Evolutionary conservation across 1,140 invertebrate genomes (phyloP).

Genomic region (Penaeus vannamei): DNA sequence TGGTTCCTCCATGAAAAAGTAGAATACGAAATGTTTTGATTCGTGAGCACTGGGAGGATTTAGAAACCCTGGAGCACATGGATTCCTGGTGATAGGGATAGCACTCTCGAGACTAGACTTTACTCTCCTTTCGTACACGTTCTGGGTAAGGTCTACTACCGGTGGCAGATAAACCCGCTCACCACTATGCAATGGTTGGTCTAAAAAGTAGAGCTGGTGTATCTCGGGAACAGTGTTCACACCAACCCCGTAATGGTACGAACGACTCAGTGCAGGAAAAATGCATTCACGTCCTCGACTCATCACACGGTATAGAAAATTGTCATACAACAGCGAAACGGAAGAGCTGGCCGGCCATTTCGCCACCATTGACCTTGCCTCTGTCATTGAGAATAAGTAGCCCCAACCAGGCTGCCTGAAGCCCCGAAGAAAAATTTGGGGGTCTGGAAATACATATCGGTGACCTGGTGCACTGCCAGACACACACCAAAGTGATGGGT

Average conservation of each 20-base stretch:
- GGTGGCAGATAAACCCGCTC: slow-evolving; percentile 31
- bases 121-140: slow-evolving; percentile 28
- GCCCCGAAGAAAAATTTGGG: slow-evolving; percentile 25
- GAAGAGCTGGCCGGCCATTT: slow-evolving; percentile 33
- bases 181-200: slow-evolving; percentile 50
- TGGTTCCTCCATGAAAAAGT: slow-evolving; percentile 44
- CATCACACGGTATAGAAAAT: slow-evolving; percentile 41
- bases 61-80: slow-evolving; percentile 56
- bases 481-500: slow-evolving; percentile 60
- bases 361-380: slow-evolving; percentile 21
- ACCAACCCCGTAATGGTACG: slow-evolving; percentile 60
- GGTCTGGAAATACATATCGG: slow-evolving; percentile 19
- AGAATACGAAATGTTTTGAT: slow-evolving; percentile 48
- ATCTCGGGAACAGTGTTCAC: slow-evolving; percentile 59
- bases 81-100: slow-evolving; percentile 37
- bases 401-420: slow-evolving; percentile 63
- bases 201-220: slow-evolving; percentile 59
- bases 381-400: slow-evolving; percentile 38
- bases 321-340: slow-evolving; percentile 50
- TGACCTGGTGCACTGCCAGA: slow-evolving; percentile 37
- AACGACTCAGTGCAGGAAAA: slow-evolving; percentile 51
- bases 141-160: slow-evolving; percentile 10
- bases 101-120: slow-evolving; percentile 16
- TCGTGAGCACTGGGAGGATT: not conserved
- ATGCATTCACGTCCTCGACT: slow-evolving; percentile 54